Evolutionary conservation across 2,113 vertebrate species (phyloP), one percentile per base, ranked within the genome.

Genomic region (Pimephales promelas): DNA sequence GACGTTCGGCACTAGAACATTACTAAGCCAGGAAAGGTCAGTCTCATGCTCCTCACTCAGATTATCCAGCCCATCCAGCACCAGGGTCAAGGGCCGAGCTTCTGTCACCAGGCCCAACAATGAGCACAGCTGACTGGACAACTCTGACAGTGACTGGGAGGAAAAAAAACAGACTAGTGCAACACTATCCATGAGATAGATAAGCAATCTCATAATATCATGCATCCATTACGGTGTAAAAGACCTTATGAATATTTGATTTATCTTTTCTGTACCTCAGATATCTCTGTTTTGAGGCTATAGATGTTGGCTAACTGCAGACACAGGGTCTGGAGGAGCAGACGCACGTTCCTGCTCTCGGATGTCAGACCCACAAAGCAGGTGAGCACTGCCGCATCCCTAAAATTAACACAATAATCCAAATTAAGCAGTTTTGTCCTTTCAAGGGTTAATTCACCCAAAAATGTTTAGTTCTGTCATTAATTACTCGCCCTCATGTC

Each of bases 11-110:
- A 91, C 91, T 16, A 92, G 83, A 78, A 87, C 68, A 57, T 59
- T 7, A 31, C 79, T 90, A 28, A 94, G 87, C 92, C 93, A 94
- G 83, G 91, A 93, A 28, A 95, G 83, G 22, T 89, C 88, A 40
- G 87, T 76, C 18, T 84, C 84, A 73, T 90, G 87, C n/a, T 92
- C 90, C 77, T 92, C 92, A 14, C 88, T 93, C 43, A 94, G 89
- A 72, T 93, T 90, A 80, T 94, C 91, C 62, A 93, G 52, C 8
- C 92, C 92, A 70, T 95, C 93, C 84, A 94, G 61, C n/a, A 89
- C 81, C 22, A 94, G 77, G 85, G 93, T 75, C 40, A 92, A 79
- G 24, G 90, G 89, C 10, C 84, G 86, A 43, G 88, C 89, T 6
- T 87, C 80, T 24, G 62, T 86, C 64, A 88, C 90, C 70, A 90